Evolutionary conservation across 2,888 invertebrate species (phyloP).

Genomic region (Nomada fabriciana): DNA sequence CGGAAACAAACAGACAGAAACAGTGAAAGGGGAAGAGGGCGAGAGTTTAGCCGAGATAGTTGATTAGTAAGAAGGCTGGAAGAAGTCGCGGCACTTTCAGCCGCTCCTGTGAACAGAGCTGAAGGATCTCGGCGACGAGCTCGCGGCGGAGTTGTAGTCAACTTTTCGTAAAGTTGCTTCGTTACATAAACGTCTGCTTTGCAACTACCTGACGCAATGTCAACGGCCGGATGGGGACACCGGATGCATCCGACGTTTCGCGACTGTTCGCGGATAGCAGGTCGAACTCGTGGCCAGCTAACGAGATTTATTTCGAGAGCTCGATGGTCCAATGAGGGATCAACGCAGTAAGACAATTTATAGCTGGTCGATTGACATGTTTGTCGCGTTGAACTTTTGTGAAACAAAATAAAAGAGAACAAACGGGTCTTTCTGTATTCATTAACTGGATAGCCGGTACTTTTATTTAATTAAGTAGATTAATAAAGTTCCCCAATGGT

Average conservation of each 20-base stretch:
- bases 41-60: slow-evolving; percentile 31
- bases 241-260: slow-evolving; percentile 33
- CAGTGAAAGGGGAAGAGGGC: neutral
- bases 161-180: slow-evolving; percentile 69
- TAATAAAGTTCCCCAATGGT: too few species aligned
- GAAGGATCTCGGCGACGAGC: slow-evolving; percentile 21
- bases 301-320: neutral
- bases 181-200: slow-evolving; percentile 64
- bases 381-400: too few species aligned
- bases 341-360: too few species aligned
- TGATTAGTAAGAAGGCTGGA: slow-evolving; percentile 54
- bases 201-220: slow-evolving; percentile 30
- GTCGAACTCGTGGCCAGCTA: slow-evolving; percentile 17
- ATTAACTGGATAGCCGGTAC: too few species aligned
- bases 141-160: slow-evolving; percentile 36
- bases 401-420: too few species aligned
- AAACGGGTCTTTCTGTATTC: too few species aligned
- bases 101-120: slow-evolving; percentile 19
- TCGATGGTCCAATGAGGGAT: too few species aligned
- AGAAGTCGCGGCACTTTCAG: slow-evolving; percentile 36
- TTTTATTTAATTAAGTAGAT: too few species aligned
- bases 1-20: neutral
- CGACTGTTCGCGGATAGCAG: slow-evolving; percentile 23
- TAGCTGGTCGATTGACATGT: too few species aligned
- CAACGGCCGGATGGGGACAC: slow-evolving; percentile 30